These are phyloP conservation scores for Drosophila acutilabella DNA, from an alignment of 2,888 invertebrate genomes.

Conservation along the genomic window DNA sequence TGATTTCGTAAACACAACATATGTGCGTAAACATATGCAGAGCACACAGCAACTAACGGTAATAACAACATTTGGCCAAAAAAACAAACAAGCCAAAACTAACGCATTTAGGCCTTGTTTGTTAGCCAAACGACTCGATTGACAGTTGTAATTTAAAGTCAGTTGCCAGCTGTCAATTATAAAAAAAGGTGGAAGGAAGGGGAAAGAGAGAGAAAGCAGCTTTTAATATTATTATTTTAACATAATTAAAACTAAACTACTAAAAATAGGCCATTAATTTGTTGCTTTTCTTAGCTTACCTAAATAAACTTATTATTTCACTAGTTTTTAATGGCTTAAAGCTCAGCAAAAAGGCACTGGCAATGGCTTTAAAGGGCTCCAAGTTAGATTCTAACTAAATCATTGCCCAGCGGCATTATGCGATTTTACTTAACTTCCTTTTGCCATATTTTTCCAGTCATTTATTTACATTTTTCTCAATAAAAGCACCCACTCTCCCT, in stretches of 20 bases:
- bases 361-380: no score
- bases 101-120: slow-evolving; percentile 28
- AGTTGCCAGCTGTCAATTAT: slow-evolving; percentile 36
- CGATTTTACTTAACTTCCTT: slow-evolving; percentile 26
- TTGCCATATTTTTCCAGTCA: slow-evolving; percentile 72
- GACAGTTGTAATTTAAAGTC: slow-evolving; percentile 71
- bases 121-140: slow-evolving; percentile 60
- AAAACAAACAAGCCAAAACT: slow-evolving; percentile 12
- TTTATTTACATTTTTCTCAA: slow-evolving; percentile 74
- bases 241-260: not conserved
- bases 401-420: slow-evolving; percentile 8
- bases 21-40: slow-evolving; percentile 64
- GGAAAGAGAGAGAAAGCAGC: not conserved
- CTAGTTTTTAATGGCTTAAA: no score
- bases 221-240: not conserved
- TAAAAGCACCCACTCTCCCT: not conserved
- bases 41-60: not conserved
- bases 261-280: not conserved
- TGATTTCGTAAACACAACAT: slow-evolving; percentile 69
- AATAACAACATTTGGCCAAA: slow-evolving; percentile 11
- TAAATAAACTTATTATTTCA: no score
- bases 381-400: slow-evolving; percentile 2
- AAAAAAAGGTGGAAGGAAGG: not conserved
- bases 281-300: no score
- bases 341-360: no score